Conservation (phyloP, 1,140 invertebrate species). For the Drosophila equinoxialis region DNA sequence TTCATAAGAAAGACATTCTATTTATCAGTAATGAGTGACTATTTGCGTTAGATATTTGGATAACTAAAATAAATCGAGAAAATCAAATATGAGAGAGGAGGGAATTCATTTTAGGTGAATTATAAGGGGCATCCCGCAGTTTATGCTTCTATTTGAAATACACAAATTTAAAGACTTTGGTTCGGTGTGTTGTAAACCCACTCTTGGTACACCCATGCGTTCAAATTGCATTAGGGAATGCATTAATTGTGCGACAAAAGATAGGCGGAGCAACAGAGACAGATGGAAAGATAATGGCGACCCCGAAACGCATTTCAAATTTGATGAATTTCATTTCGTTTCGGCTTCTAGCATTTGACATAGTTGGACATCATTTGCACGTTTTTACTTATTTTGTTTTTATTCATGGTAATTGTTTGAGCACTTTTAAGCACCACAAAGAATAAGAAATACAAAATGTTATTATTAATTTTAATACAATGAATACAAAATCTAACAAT, state of each 20-base stretch:
- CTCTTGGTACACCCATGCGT: not conserved
- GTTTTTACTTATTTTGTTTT: not conserved
- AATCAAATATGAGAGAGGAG: no score
- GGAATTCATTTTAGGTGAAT: no score
- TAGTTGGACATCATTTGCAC: not conserved
- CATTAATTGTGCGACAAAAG: conserved; percentile 67
- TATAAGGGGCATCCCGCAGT: not conserved
- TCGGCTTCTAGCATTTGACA: not conserved
- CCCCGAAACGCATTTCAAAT: conserved; percentile 53
- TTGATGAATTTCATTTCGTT: conserved; percentile 53
- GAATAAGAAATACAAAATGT: no score
- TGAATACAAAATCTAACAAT: not conserved
- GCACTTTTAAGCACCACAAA: no score
- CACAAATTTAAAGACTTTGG: conserved; percentile 28
- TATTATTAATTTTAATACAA: no score
- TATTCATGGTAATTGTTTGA: not conserved
- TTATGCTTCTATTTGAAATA: conserved; percentile 25
- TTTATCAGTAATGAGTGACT: no score
- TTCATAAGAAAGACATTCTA: no score
- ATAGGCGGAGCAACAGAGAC: not conserved
- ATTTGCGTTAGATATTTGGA: no score
- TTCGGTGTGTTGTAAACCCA: not conserved
- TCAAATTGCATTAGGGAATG: conserved; percentile 49
- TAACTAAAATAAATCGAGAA: no score
- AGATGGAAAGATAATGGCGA: not conserved